Conservation (phyloP, 2,113 vertebrate species). For the Aleadryas rufinucha region DNA sequence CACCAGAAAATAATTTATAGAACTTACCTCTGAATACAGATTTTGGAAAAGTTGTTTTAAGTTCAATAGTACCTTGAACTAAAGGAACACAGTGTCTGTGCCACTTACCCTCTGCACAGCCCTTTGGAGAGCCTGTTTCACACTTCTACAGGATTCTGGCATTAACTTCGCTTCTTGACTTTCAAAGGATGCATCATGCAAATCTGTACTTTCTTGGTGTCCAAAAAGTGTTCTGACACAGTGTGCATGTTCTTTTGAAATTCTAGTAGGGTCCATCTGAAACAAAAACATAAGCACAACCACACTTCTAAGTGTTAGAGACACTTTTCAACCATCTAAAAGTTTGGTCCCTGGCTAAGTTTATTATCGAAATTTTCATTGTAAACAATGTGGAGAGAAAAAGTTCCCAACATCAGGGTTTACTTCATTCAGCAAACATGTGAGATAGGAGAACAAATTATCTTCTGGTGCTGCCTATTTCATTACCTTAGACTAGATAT, state of each 20-base stretch:
- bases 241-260: slow-evolving; percentile 73
- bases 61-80: not conserved
- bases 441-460: not conserved
- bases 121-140: slow-evolving; percentile 74
- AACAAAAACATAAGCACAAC: not conserved
- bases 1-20: not conserved
- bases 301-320: not conserved
- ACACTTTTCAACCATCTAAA: not conserved
- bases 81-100: not conserved
- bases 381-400: not conserved
- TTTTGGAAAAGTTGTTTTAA: not conserved
- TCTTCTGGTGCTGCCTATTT: not conserved
- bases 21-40: not conserved
- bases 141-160: slow-evolving; percentile 73
- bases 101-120: slow-evolving; percentile 72
- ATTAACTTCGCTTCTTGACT: slow-evolving; percentile 65
- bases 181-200: slow-evolving; percentile 67
- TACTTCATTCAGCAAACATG: not conserved
- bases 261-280: slow-evolving; percentile 78
- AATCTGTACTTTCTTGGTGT: slow-evolving; percentile 63
- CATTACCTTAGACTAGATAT: not conserved
- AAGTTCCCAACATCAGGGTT: not conserved
- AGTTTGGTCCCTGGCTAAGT: not conserved
- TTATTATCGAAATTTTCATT: not conserved
- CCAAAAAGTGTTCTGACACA: slow-evolving; percentile 75